Evolutionary conservation across 2,888 invertebrate genomes (phyloP), one percentile per base, ranked within the genome.

Genomic region (Beris morrisii): DNA sequence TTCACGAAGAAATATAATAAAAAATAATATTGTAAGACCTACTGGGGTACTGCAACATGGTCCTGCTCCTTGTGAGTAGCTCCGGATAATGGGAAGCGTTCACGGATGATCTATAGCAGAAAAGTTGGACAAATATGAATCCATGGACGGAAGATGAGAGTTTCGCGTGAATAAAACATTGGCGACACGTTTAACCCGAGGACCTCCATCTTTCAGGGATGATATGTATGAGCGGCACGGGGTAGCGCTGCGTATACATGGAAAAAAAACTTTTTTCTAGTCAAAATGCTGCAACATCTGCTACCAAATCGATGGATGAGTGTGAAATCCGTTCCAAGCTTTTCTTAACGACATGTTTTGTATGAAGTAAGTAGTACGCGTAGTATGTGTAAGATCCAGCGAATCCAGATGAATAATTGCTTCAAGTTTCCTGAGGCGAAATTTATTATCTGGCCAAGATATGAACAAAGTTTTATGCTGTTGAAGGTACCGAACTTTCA

Each of bases 111-210:
- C 48, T 48, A 45, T 28, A 28, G 45, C 12, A 64, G 54, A 30
- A 65, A 63, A 68, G 61, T 68, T 68, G 61, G 65, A 68, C 64
- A 68, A 64, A 64, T 55, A 64, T 54, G 55, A 55, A 65, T 65
- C 48, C 28, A 56, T 55, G 65, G 15, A 44, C 48, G 56, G 56
- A 63, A 53, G 64, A 69, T 61, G 64, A 66, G 66, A 61, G 53
- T 69, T 55, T 65, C 69, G 65, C 66, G 68, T 66, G 66, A 66
- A 69, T 68, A 66, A 66, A 59, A 69, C 68, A 66, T 66, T 66
- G 68, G 64, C 64, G 66, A 64, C 66, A 69, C 61, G 58, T 64
- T 64, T 54, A 52, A 44, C 65, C 38, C 7, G 9, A 38, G 38
- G 38, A 38, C 38, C 7, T 7, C 38, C 9, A 38, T 38, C 7